phyloP scores from a whole-genome alignment of 2,113 vertebrate species.

The Syngnathus scovelli region DNA sequence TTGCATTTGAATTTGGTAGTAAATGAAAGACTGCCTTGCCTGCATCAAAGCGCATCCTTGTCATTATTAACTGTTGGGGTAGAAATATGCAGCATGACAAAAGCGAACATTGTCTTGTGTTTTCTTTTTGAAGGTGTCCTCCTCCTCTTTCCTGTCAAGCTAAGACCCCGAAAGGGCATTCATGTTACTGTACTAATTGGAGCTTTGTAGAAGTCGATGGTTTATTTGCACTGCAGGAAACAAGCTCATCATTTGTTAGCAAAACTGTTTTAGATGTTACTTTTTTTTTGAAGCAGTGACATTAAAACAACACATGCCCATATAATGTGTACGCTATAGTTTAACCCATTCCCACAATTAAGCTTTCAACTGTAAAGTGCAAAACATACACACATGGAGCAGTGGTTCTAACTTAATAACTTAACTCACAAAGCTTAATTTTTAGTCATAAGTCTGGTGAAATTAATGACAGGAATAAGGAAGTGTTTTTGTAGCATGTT shows the following conservation, averaged over 20 bases:
- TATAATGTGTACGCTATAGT: background rate
- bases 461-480: too few species aligned
- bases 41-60: conserved; percentile 61
- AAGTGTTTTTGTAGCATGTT: too few species aligned
- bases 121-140: conserved; percentile 55
- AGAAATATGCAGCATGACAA: conserved; percentile 54
- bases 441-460: too few species aligned
- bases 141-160: conserved; percentile 38
- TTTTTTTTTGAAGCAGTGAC: background rate
- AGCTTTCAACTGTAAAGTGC: background rate
- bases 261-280: background rate
- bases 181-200: conserved; percentile 41
- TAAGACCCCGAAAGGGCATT: conserved; percentile 28
- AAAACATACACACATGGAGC: background rate
- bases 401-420: background rate
- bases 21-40: conserved; percentile 62
- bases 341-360: background rate
- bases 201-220: conserved; percentile 31
- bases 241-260: conserved; percentile 1
- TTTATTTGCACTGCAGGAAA: conserved; percentile 18
- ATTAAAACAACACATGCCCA: background rate
- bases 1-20: conserved; percentile 52
- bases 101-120: conserved; percentile 42
- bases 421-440: too few species aligned
- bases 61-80: conserved; percentile 56